Percentiles rank a stretch among this genome's conserved stretches.
These are phyloP conservation scores for Operophtera brumata DNA, from an alignment of 2,888 invertebrate genomes.

Conservation along the genomic window DNA sequence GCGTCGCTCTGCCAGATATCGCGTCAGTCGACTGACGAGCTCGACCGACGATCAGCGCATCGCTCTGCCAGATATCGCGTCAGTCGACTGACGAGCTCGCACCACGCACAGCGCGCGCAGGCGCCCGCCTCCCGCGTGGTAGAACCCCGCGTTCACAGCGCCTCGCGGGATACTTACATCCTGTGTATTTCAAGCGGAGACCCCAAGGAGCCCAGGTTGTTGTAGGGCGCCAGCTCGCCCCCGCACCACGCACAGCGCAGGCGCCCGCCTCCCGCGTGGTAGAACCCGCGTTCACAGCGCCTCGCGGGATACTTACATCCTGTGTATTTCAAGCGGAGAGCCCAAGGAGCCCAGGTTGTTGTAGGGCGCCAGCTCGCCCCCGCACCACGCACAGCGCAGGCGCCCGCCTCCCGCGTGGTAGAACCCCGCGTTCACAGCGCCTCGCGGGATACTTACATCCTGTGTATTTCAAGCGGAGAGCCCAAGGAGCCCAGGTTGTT, in stretches of 20 bases:
- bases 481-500: conserved; percentile 83
- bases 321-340: conserved; percentile 85
- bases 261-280: conserved; percentile 80
- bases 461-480: conserved; percentile 85
- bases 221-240: conserved; percentile 82
- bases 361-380: conserved; percentile 81
- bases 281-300: too few species aligned
- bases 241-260: conserved; percentile 92
- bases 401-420: conserved; percentile 81
- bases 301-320: conserved; percentile 74
- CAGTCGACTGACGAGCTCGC: too few species aligned
- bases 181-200: conserved; percentile 85
- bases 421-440: too few species aligned
- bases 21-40: too few species aligned
- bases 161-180: too few species aligned
- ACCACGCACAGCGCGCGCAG: too few species aligned
- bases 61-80: too few species aligned
- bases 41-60: too few species aligned
- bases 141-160: too few species aligned
- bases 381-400: conserved; percentile 91
- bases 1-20: too few species aligned
- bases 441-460: conserved; percentile 74
- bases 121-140: too few species aligned
- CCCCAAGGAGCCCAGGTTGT: conserved; percentile 81
- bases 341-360: conserved; percentile 82